Evolutionary conservation across 2,113 vertebrate species (phyloP), one percentile per base, ranked within the genome.

Genomic region (Myotis davidii): DNA sequence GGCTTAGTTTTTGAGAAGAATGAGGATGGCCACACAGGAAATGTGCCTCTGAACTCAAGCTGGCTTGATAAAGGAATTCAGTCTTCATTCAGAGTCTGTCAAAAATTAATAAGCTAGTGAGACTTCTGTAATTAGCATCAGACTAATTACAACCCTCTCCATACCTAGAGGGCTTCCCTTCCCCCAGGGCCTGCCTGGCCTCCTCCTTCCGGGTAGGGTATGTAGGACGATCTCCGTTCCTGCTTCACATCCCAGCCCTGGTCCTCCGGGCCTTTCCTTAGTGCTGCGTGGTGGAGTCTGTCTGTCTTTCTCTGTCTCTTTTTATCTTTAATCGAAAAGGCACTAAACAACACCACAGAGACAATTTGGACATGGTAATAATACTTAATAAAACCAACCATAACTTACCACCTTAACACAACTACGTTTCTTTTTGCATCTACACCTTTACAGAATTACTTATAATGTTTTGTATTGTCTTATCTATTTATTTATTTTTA

Each of bases 81-180:
- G 96, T 91, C 86, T 97, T 96, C 91, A 96, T 94, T 97, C 96
- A 96, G 89, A 95, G 94, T 89, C 88, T 97, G 86, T 97, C 85
- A 85, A 91, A 96, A 97, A 90, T 96, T 96, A 98, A 93, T 96
- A 97, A 98, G 84, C 94, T 77, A 81, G 90, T 67, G 87, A 97
- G 93, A 95, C 86, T 96, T 96, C 95, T 95, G 88, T 97, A 97
- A 97, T 97, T 97, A 98, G 96, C 96, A 87, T 91, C 94, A 97
- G 94, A 97, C 96, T 98, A 97, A 97, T 98, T 97, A 98, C 96
- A 96, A 87, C 86, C 95, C 70, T 95, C 27, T 91, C 73, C 82
- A 52, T 93, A 97, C 96, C 96, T 97, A 73, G 92, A 95, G 96
- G 95, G 82, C 95, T 94, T 86, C 96, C 96, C 78, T 70, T 92